These are phyloP conservation scores for Ectemnius cavifrons DNA, from an alignment of 2,888 invertebrate genomes.

Conservation along the genomic window DNA sequence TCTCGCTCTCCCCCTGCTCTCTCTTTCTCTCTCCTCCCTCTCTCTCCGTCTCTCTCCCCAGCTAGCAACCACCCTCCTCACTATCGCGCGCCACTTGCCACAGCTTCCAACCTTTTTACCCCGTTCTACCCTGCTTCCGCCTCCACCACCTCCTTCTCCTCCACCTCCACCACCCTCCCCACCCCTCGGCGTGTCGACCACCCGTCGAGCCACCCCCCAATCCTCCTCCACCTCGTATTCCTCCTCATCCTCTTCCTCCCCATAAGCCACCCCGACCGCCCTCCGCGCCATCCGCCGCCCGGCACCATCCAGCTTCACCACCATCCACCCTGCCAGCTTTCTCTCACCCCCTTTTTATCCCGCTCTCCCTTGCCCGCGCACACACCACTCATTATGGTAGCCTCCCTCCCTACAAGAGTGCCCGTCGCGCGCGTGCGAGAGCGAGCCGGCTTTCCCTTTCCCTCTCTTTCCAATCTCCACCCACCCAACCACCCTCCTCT, in stretches of 20 bases:
- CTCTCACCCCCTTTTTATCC: constrained; percentile 59
- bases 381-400: constrained; percentile 70
- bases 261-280: constrained; percentile 20
- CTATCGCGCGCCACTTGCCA: constrained; percentile 60
- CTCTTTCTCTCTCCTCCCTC: constrained; percentile 11
- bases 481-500: constrained; percentile 40
- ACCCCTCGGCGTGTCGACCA: constrained; percentile 38
- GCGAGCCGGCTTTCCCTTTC: constrained; percentile 29
- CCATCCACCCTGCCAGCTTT: constrained; percentile 16
- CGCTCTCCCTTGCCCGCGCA: constrained; percentile 60
- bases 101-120: constrained; percentile 74
- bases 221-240: constrained; percentile 31
- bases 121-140: constrained; percentile 59
- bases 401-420: constrained; percentile 53
- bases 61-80: constrained; percentile 29
- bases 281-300: constrained; percentile 44
- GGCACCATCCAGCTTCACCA: neutral
- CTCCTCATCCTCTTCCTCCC: constrained; percentile 53
- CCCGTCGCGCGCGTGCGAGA: constrained; percentile 21
- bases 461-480: constrained; percentile 25
- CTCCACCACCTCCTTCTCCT: constrained; percentile 29
- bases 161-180: constrained; percentile 14
- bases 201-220: constrained; percentile 48
- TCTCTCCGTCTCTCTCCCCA: constrained; percentile 18
- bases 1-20: neutral